Percentiles rank a stretch among this genome's conserved stretches.
Conservation (phyloP, 2,797 vertebrate species). For the Syncerus caffer region DNA sequence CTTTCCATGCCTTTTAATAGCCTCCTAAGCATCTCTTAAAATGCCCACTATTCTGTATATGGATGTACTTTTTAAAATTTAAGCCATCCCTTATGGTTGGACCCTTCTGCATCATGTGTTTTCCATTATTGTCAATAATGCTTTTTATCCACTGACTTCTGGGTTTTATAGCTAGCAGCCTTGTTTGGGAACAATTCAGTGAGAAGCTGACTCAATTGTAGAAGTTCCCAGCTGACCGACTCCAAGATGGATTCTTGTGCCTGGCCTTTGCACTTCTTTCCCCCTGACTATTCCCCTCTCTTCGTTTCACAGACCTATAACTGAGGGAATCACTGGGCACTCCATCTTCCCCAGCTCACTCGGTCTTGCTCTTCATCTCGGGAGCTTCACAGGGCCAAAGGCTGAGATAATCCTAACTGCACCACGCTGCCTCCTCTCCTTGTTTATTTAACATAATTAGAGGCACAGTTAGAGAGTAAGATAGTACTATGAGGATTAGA, state of each 20-base stretch:
- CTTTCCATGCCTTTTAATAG: slow-evolving; percentile 36
- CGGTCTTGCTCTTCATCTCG: background rate
- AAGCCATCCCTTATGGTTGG: slow-evolving; percentile 14
- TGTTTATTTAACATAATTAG: background rate
- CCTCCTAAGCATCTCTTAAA: background rate
- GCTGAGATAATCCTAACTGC: background rate
- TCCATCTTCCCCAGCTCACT: background rate
- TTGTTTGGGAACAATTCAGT: slow-evolving; percentile 45
- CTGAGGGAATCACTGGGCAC: background rate
- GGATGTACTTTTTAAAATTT: slow-evolving; percentile 46
- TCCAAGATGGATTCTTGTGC: background rate
- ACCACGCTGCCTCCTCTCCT: background rate
- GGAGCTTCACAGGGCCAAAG: background rate
- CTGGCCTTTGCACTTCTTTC: background rate
- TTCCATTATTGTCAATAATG: slow-evolving; percentile 37
- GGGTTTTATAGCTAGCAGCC: slow-evolving; percentile 38
- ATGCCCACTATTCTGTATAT: slow-evolving; percentile 27
- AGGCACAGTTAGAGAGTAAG: background rate
- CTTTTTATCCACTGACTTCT: slow-evolving; percentile 28
- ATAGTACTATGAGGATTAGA: background rate
- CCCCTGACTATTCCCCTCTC: background rate
- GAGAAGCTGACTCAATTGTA: slow-evolving; percentile 21
- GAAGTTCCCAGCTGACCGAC: background rate
- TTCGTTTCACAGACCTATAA: background rate
- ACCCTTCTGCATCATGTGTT: slow-evolving; percentile 47